Evolutionary conservation across 2,888 invertebrate species (phyloP), one percentile per base, ranked within the genome.

Genomic region (Mesorhabditis sp.): DNA sequence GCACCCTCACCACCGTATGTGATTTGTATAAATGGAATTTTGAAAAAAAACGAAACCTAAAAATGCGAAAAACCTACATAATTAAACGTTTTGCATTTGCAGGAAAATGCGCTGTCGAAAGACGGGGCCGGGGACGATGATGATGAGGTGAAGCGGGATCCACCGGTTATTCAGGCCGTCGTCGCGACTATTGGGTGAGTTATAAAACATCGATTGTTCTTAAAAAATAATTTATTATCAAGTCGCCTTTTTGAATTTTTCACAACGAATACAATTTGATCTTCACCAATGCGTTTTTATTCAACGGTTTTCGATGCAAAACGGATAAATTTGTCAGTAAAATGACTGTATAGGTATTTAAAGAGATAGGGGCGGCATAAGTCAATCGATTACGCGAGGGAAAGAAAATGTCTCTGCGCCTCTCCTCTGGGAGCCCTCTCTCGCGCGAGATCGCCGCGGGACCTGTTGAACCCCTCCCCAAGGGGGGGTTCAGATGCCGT

Each of bases 91-190:
- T 13, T 13, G 10, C 13, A 10, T 13, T 50, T 7, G 7, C 10
- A 62, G n/a, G 6, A 7, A n/a, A 7, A n/a, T 28, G 63, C 28
- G 63, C 15, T n/a, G 63, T 7, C 28, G n/a, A n/a, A 7, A 3
- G 63, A 62, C 63, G n/a, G 28, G 6, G n/a, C n/a, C 6, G 50
- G 68, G 72, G 10, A 7, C 43, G 4, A 72, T 70, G 67, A 70
- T 13, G 70, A 67, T 2, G 67, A 65, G 15, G n/a, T 62, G 63
- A 62, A 7, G 63, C 71, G 73, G 2, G 81, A 82, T 70, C 82
- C 83, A 4, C 83, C 83, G 6, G 76, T 83, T 4, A 64, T 78
- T 5, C 77, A 80, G 2, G 77, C 79, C n/a, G 70, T 83, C 5
- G 67, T 76, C 41, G 67, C 72, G 71, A 64, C 62, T 68, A n/a